A percentile compares a stretch with the other conserved stretches of the same genome.
These are phyloP conservation scores for Pachypanchax playfairii DNA, from an alignment of 2,113 vertebrate species.

Conservation along the genomic window DNA sequence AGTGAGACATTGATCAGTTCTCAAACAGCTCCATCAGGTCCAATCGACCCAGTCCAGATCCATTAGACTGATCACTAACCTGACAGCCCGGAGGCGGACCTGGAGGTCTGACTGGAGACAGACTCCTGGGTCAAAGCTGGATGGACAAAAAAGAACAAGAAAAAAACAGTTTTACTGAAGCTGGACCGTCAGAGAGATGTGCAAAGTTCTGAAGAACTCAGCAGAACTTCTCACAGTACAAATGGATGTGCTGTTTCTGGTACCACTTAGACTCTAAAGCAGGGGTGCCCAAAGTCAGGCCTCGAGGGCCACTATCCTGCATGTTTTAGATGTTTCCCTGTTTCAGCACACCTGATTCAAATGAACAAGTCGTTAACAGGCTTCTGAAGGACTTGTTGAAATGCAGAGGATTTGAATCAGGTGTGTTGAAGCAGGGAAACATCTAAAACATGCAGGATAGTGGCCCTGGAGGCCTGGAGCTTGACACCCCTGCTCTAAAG, in stretches of 20 bases:
- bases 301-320: too few relatives aligned
- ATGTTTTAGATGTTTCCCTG: too few relatives aligned
- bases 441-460: too few relatives aligned
- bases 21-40: neutral
- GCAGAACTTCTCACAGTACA: neutral
- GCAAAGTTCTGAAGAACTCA: neutral
- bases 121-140: neutral
- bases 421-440: too few relatives aligned
- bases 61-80: constrained; percentile 1
- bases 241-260: neutral
- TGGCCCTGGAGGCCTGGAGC: too few relatives aligned
- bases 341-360: too few relatives aligned
- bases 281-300: too few relatives aligned
- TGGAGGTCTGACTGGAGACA: fast-evolving
- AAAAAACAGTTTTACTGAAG: neutral
- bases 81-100: fast-evolving
- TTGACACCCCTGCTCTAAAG: too few relatives aligned
- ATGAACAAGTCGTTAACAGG: too few relatives aligned
- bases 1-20: neutral
- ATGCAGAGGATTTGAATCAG: too few relatives aligned
- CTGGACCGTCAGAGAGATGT: neutral
- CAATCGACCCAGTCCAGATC: neutral
- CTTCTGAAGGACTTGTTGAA: too few relatives aligned
- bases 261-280: too few relatives aligned
- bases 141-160: neutral